Evolutionary conservation across 2,888 invertebrate genomes (phyloP).

Genomic region (Trichogramma dendrolimi): DNA sequence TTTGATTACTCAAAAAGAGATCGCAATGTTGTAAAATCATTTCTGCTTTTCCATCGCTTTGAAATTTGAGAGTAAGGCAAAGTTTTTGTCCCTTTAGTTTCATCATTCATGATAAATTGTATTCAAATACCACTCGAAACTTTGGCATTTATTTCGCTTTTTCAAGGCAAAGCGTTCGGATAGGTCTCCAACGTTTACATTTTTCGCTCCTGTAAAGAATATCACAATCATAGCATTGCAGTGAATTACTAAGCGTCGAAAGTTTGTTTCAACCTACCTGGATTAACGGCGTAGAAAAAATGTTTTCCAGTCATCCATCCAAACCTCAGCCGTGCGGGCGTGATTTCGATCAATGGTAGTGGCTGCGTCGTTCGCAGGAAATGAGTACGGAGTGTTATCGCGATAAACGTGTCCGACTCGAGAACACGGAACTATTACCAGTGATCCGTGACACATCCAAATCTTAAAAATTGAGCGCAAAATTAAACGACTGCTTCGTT

Average conservation of each 20-base stretch:
- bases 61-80: no score
- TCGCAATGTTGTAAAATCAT: no score
- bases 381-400: slow-evolving; percentile 90
- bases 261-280: slow-evolving; percentile 48
- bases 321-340: slow-evolving; percentile 88
- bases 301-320: slow-evolving; percentile 97
- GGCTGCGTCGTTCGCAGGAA: slow-evolving; percentile 55
- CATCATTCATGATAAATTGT: slow-evolving; percentile 78
- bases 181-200: slow-evolving; percentile 60
- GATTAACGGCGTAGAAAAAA: slow-evolving; percentile 87
- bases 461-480: slow-evolving; percentile 41
- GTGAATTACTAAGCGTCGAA: background rate
- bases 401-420: slow-evolving; percentile 92
- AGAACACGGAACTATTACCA: slow-evolving; percentile 89
- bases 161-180: slow-evolving; percentile 61
- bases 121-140: slow-evolving; percentile 89
- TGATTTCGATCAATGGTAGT: slow-evolving; percentile 89
- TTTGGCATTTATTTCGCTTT: slow-evolving; percentile 73
- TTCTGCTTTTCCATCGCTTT: no score
- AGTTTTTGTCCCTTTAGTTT: no score
- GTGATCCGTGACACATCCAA: slow-evolving; percentile 90
- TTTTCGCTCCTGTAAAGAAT: slow-evolving; percentile 56
- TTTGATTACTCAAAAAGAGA: no score
- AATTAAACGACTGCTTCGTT: no score
- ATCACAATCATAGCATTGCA: background rate